Conservation (phyloP, 1,140 invertebrate genomes). For the Drosophila sp. region DNA sequence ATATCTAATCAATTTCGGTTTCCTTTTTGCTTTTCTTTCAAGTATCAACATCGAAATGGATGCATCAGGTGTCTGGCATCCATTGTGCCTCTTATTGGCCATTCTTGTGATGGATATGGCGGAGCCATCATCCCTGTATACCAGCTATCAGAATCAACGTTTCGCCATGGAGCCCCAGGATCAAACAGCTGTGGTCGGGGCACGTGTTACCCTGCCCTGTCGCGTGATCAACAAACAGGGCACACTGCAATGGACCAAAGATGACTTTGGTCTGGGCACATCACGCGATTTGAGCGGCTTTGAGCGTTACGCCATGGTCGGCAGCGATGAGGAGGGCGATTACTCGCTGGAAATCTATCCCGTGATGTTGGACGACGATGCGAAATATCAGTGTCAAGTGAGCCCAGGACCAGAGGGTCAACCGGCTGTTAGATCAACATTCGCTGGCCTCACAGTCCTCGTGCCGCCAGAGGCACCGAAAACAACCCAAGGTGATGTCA, state of each 20-base stretch:
- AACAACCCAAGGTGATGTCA: conserved; percentile 88
- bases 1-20: neutral
- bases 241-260: conserved; percentile 92
- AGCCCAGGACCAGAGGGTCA: conserved; percentile 87
- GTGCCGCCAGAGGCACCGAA: conserved; percentile 90
- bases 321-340: conserved; percentile 91
- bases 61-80: neutral
- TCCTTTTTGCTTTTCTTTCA: neutral
- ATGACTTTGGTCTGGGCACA: conserved; percentile 91
- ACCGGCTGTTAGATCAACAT: conserved; percentile 87
- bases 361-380: conserved; percentile 90
- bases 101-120: neutral
- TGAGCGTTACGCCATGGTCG: conserved; percentile 92
- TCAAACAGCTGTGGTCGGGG: conserved; percentile 88
- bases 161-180: conserved; percentile 94
- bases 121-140: conserved; percentile 47
- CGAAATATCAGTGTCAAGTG: conserved; percentile 90
- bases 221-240: conserved; percentile 89
- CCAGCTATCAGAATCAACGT: conserved; percentile 85
- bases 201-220: conserved; percentile 88
- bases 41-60: conserved; percentile 6
- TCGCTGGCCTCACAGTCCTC: conserved; percentile 88
- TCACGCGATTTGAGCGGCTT: conserved; percentile 90
- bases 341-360: conserved; percentile 89
- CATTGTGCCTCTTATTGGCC: conserved; percentile 22